Conservation (phyloP, 2,113 vertebrate species). For the Sceloporus tristichus region DNA sequence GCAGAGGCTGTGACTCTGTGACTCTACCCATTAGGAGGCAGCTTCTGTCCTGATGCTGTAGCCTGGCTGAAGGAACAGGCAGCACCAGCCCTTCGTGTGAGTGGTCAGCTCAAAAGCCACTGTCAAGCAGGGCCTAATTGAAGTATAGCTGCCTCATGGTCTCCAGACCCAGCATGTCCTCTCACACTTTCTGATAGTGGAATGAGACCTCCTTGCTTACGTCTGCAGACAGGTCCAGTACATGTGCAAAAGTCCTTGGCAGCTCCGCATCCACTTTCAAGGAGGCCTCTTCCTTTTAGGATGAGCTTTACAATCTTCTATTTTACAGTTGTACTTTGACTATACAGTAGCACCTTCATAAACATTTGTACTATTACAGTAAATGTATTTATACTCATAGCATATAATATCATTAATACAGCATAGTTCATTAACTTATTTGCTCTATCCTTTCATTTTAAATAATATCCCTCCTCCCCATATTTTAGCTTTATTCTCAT, state of each 20-base stretch:
- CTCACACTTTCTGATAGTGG: not conserved
- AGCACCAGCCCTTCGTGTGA: too few species aligned
- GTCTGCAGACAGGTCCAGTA: not conserved
- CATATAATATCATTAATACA: too few species aligned
- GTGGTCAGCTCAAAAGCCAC: not conserved
- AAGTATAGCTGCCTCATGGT: not conserved
- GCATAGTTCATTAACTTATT: too few species aligned
- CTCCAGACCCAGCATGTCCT: not conserved
- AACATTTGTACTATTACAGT: too few species aligned
- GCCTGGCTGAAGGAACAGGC: not conserved
- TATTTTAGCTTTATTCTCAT: too few species aligned
- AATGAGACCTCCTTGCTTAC: constrained; percentile 16
- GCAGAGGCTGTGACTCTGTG: not conserved
- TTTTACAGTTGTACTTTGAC: too few species aligned
- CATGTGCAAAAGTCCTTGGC: not conserved
- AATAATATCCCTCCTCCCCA: too few species aligned
- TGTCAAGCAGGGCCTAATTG: not conserved
- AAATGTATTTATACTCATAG: too few species aligned
- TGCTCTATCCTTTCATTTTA: too few species aligned
- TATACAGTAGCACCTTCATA: too few species aligned
- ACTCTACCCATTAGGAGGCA: too few species aligned
- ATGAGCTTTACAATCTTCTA: too few species aligned
- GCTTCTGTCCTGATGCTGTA: not conserved
- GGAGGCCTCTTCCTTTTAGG: not conserved
- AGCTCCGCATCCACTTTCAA: not conserved